These are phyloP conservation scores for Alosa alosa DNA, from an alignment of 2,113 vertebrate genomes.

Conservation along the genomic window DNA sequence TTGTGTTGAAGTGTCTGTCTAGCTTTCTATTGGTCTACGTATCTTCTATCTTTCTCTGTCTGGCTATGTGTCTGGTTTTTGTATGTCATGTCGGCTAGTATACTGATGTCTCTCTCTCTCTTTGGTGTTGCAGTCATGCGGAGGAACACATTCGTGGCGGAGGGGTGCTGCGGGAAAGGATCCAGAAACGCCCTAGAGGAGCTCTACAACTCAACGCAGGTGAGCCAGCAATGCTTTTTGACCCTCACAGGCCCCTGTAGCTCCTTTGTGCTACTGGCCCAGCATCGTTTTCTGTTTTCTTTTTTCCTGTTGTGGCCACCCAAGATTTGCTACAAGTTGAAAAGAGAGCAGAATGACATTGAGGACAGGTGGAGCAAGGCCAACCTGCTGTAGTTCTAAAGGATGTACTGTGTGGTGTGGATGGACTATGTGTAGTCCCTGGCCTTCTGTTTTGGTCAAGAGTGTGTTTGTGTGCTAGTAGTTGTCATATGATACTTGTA, in stretches of 20 bases:
- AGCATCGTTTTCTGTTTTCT: neutral
- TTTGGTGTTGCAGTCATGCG: slow-evolving; percentile 84
- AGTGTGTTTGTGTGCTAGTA: neutral
- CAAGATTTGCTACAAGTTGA: neutral
- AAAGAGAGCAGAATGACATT: slow-evolving; percentile 27
- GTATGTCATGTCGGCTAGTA: neutral
- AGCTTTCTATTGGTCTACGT: too few relatives aligned
- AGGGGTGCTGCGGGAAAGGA: slow-evolving; percentile 91
- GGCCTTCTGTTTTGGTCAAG: too few relatives aligned
- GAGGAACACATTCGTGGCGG: slow-evolving; percentile 87
- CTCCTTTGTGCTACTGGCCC: neutral
- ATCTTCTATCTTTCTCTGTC: neutral
- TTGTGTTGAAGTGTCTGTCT: too few relatives aligned
- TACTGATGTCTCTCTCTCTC: slow-evolving; percentile 40
- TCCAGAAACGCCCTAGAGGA: slow-evolving; percentile 91
- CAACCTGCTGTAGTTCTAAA: too few relatives aligned
- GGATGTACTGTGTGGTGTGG: too few relatives aligned
- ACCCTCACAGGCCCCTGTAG: neutral
- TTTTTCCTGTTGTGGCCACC: neutral
- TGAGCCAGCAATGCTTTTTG: slow-evolving; percentile 59
- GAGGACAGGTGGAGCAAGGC: neutral
- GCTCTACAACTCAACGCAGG: slow-evolving; percentile 94
- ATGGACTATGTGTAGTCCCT: too few relatives aligned
- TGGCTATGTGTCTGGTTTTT: neutral
- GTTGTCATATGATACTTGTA: neutral